Base-by-base conservation (phyloP, 2,888 invertebrate genomes). In the Carabus problematicus region DNA sequence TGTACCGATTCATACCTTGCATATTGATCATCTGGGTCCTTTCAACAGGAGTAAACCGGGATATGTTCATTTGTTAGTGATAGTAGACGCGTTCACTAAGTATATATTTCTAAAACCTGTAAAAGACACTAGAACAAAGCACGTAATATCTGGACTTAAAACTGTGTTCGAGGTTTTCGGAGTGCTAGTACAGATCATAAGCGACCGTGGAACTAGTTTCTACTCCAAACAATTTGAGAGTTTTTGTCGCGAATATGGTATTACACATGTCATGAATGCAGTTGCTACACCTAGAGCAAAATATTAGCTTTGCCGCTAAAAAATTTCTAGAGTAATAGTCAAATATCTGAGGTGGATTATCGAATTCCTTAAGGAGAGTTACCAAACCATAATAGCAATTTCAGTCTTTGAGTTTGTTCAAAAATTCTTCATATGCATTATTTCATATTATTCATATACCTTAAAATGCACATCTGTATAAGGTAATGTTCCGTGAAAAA, bases 41-140 rank as follows among this genome's bases (percentile, higher is more conserved):
- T 54, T 54, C 7, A n/a, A 14, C 14, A 54, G 11, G 18, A 29
- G 18, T 6, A 9, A 29, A 54, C 16, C n/a, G 1, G 54, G 39
- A 3, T 29, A 3, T 29, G 19, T n/a, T 1, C 55, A 55, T 8
- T 4, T 55, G 3, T 39, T 19, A 8, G 6, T 55, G 39, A 14
- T 55, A 3, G 55, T 55, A 6, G 55, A 55, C 2, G 55, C 18
- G 2, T 55, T 55, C 19, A 55, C 55, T 1, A 55, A 55, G 19
- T 55, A 39, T 19, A 39, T 55, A 8, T 55, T 55, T 4, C n/a
- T 12, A 19, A 18, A 18, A 8, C 14, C 14, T 8, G 4, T 18
- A 52, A 52, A 52, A 52, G n/a, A n/a, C n/a, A 14, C 52, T 14
- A 7, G 4, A 9, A 52, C 18, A 12, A 7, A 11, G 4, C 14